Percentiles rank a stretch among this genome's conserved stretches.
These are phyloP conservation scores for Calameuta filiformis DNA, from an alignment of 2,888 invertebrate genomes.

Conservation along the genomic window DNA sequence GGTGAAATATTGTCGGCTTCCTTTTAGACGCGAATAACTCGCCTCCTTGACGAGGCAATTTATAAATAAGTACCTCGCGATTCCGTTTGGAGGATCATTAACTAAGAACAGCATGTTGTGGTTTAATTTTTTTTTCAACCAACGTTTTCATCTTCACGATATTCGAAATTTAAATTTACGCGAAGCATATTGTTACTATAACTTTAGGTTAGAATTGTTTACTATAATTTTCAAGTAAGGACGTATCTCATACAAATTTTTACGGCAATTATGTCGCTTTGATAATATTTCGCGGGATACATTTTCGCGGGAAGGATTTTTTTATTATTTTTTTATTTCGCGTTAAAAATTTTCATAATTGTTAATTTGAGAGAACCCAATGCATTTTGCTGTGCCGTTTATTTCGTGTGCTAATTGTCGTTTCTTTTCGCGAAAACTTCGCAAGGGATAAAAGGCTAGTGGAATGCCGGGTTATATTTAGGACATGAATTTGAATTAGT, in stretches of 20 bases:
- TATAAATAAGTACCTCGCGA: neutral
- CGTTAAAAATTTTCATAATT: too few species aligned
- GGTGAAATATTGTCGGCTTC: neutral
- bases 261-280: neutral
- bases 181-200: neutral
- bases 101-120: neutral
- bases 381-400: neutral
- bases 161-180: neutral
- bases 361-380: too few species aligned
- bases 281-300: neutral
- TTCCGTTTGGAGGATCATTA: neutral
- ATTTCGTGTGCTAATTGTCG: neutral
- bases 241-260: neutral
- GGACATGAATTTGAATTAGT: neutral
- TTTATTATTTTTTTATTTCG: too few species aligned
- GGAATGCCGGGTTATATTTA: neutral
- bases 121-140: neutral
- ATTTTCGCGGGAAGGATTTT: neutral
- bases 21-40: neutral
- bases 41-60: neutral
- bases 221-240: neutral
- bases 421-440: neutral
- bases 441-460: neutral
- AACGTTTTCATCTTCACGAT: neutral
- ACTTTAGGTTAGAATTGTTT: neutral